Conservation (phyloP, 92 coral and sea anemone genomes). For the Actinostola sp. region DNA sequence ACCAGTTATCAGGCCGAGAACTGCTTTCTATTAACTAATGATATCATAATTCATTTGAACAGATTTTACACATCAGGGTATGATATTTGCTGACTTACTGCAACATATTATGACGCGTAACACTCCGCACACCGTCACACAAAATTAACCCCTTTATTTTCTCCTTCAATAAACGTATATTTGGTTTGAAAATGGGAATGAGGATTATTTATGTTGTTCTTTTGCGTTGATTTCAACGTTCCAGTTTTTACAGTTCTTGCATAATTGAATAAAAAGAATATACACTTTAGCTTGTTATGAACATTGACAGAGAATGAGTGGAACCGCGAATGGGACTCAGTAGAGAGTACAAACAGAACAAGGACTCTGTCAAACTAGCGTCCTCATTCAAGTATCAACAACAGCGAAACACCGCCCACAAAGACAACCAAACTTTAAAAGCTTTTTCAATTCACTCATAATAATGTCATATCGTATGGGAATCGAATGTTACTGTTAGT, state of each 20-base stretch:
- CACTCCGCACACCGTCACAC: background rate
- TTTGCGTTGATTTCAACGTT: no score
- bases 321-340: background rate
- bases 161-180: background rate
- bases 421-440: background rate
- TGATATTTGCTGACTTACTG: background rate
- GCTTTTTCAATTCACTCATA: background rate
- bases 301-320: conserved; percentile 1
- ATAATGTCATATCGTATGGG: background rate
- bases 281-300: conserved; percentile 3
- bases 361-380: background rate
- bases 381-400: background rate
- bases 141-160: background rate
- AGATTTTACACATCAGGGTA: background rate
- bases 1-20: background rate
- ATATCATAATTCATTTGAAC: conserved; percentile 1
- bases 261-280: conserved; percentile 2
- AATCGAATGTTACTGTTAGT: background rate
- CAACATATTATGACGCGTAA: no score
- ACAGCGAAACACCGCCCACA: background rate
- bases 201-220: background rate
- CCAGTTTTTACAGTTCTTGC: background rate
- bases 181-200: background rate
- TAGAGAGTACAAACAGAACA: background rate
- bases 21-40: background rate